Percentiles rank a stretch among this genome's conserved stretches.
Evolutionary conservation across 2,888 invertebrate genomes (phyloP).

Genomic region (Drosophila nigricruria): DNA sequence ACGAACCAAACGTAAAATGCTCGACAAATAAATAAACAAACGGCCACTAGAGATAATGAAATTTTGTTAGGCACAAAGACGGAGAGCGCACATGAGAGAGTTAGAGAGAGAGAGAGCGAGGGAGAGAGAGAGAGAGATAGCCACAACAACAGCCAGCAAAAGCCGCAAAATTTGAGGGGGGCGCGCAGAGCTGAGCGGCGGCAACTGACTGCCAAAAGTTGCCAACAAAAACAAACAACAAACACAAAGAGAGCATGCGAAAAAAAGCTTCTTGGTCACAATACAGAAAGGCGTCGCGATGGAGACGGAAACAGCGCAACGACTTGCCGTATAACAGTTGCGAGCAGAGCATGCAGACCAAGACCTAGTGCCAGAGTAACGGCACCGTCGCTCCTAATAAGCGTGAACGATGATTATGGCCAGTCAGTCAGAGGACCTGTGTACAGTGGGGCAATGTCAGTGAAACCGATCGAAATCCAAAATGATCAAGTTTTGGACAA

Average conservation of each 20-base stretch:
- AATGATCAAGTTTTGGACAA: not conserved
- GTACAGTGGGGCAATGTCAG: slow-evolving; percentile 17
- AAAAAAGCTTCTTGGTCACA: slow-evolving; percentile 50
- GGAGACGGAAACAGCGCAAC: slow-evolving; percentile 41
- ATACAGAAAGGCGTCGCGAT: slow-evolving; percentile 28
- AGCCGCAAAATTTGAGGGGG: slow-evolving; percentile 58
- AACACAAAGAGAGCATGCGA: slow-evolving; percentile 56
- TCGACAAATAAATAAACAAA: slow-evolving; percentile 73
- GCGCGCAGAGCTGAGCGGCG: slow-evolving; percentile 39
- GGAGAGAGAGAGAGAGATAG: slow-evolving; percentile 37
- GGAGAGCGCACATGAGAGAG: slow-evolving; percentile 8
- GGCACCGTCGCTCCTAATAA: slow-evolving; percentile 31
- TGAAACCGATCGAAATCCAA: not conserved
- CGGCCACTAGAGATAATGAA: slow-evolving; percentile 73
- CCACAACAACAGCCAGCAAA: slow-evolving; percentile 41
- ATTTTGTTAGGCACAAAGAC: slow-evolving; percentile 43
- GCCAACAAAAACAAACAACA: slow-evolving; percentile 68
- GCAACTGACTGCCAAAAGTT: slow-evolving; percentile 46
- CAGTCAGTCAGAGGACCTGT: slow-evolving; percentile 24
- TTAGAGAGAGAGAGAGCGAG: not conserved
- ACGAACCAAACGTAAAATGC: slow-evolving; percentile 26
- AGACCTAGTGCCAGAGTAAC: slow-evolving; percentile 18
- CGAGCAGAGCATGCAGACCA: slow-evolving; percentile 10
- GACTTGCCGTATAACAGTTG: slow-evolving; percentile 63
- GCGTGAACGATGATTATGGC: slow-evolving; percentile 49